Conservation (phyloP, 1,140 invertebrate genomes). For the Argopecten irradians region DNA sequence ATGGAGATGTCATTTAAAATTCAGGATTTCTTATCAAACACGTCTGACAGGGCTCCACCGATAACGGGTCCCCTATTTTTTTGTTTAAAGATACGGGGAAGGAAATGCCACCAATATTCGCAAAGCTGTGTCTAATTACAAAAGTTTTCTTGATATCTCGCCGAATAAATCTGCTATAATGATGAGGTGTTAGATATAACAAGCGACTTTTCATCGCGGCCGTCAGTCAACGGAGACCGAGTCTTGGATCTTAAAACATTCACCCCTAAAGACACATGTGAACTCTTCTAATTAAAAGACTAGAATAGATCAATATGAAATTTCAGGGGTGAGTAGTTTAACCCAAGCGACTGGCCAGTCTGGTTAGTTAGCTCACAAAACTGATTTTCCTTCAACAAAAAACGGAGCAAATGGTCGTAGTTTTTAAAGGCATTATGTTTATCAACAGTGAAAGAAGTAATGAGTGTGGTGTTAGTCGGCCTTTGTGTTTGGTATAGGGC, state of each 20-base stretch:
- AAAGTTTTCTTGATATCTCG: conserved; percentile 22
- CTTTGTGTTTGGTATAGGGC: conserved; percentile 8
- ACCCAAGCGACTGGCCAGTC: background rate
- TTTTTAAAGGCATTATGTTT: background rate
- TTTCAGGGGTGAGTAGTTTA: too few species aligned
- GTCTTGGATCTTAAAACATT: too few species aligned
- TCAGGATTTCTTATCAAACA: background rate
- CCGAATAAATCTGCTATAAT: conserved; percentile 16
- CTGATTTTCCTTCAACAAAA: background rate
- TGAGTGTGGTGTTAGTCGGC: background rate
- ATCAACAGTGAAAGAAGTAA: background rate
- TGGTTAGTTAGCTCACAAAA: background rate
- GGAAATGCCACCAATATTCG: background rate
- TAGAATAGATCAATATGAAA: too few species aligned
- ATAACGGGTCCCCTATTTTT: background rate
- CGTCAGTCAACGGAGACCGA: background rate
- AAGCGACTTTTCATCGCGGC: conserved; percentile 5
- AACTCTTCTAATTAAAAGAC: too few species aligned
- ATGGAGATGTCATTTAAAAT: conserved; percentile 18
- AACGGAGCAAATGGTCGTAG: background rate
- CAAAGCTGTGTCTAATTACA: background rate
- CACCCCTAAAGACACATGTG: too few species aligned
- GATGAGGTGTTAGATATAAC: conserved; percentile 3
- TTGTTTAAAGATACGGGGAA: background rate
- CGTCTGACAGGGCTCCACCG: background rate